Evolutionary conservation across 2,888 invertebrate genomes (phyloP).

Genomic region (Tipula lateralis): DNA sequence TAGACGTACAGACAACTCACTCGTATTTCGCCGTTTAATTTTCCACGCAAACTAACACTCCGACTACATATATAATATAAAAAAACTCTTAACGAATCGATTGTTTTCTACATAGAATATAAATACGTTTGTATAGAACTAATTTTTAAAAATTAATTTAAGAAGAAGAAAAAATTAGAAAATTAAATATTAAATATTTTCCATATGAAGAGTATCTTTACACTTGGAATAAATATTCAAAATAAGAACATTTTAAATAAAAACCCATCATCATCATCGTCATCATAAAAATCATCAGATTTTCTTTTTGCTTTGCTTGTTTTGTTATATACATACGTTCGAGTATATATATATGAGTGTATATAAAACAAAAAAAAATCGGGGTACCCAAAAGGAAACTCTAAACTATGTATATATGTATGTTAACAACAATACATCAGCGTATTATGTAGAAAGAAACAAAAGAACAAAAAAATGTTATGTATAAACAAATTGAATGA

Average conservation of each 20-base stretch:
- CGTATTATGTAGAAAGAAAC: neutral
- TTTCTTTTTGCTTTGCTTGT: neutral
- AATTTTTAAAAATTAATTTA: neutral
- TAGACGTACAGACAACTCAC: neutral
- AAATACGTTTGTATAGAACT: too few species aligned
- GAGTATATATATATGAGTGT: neutral
- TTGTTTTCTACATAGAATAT: too few species aligned
- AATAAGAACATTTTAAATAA: neutral
- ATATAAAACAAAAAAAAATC: neutral
- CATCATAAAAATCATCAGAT: neutral
- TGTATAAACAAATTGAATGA: neutral
- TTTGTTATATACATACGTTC: neutral
- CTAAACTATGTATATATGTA: neutral
- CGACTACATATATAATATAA: neutral
- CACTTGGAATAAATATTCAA: constrained; percentile 11
- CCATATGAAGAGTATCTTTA: neutral
- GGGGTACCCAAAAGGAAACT: neutral
- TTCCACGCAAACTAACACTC: neutral
- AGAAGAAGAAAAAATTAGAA: neutral
- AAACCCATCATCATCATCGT: neutral
- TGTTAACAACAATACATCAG: neutral
- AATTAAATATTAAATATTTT: neutral
- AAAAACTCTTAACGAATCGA: neutral
- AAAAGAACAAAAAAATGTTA: neutral
- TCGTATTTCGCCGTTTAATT: neutral